Base-by-base conservation (phyloP, 2,888 invertebrate genomes). In the Eudemis profundana region DNA sequence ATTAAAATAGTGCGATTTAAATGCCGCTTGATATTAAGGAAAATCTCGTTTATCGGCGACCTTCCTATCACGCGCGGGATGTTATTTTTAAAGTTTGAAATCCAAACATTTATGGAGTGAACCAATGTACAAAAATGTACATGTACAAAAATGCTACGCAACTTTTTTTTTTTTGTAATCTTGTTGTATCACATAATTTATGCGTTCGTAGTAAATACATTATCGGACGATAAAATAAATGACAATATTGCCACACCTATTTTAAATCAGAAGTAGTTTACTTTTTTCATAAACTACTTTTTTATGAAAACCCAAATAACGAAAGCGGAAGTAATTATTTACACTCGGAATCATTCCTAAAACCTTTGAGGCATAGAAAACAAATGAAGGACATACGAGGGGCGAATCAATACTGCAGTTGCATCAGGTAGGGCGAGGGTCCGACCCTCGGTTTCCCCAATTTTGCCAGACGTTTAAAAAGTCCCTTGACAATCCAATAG, bases 351-450 rank as follows among this genome's bases (percentile, higher is more conserved):
- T 59, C n/a, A 47, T 59, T 59, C 47, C 15, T 47, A 57, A 57
- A 46, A 57, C 14, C 14, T 44, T 17, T 47, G 36, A 19, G 21
- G 29, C 40, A 74, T 70, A 70, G 68, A 68, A 67, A 68, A 72
- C 69, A 70, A 76, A 75, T 74, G 74, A 70, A 73, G 69, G 70
- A 73, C 70, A 73, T 73, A 79, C 76, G 74, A 79, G 78, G 79
- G 74, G 70, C 72, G 78, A 85, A 91, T 91, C 90, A 86, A 91
- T 90, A 90, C 86, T 90, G 89, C 89, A 90, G 77, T 83, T 82
- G 84, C 81, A 84, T 74, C 76, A 76, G 80, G 78, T 79, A 78
- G 84, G 86, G 83, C 61, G 74, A 76, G 81, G 79, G 80, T 78
- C 72, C 68, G 73, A 88, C 90, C 90, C 90, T 42, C 56, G 14